Base-by-base conservation (phyloP, 2,888 invertebrate genomes). In the Octonoba sinensis region DNA sequence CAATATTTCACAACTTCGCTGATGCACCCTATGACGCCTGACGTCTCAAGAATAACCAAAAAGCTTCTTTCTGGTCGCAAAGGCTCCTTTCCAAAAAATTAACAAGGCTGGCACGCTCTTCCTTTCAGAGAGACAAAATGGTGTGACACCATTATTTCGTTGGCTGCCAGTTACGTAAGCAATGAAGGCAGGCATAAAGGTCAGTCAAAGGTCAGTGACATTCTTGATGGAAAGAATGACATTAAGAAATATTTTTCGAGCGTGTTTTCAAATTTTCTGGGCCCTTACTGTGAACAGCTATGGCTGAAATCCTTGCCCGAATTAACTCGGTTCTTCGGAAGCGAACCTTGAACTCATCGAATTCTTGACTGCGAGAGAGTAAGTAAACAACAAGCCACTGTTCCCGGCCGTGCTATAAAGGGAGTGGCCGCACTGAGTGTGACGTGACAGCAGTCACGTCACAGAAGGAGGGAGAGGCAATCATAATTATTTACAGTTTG, bases 141-240 rank as follows among this genome's bases (percentile, higher is more conserved):
- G n/a, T 54, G 59, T 75, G 75, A 75, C 75, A 75, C 75, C 65
- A 57, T 67, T 75, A 47, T 44, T 3, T 27, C 49, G 74, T 56
- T 15, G 46, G 56, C 66, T 47, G 59, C 66, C 65, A 49, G 51
- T 75, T 75, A 67, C 75, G 67, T 67, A 75, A 75, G 51, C 46
- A 54, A 54, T 12, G 18, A 20, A 69, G 27, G 36, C n/a, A 15
- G 44, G 16, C 16, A 22, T 27, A 67, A 75, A 75, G 75, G 75
- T 75, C 60, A 36, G 36, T 16, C 36, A 75, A 67, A 67, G 75
- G 75, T 75, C 75, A 67, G 67, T 75, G 75, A 75, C 75, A 75
- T 51, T 67, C 66, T 18, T 75, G 74, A 74, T 67, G 75, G 27
- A 27, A 51, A n/a, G 20, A 44, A 59, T 75, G 75, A 67, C 75